These are phyloP conservation scores for Phrixothrix hirtus DNA, from an alignment of 2,888 invertebrate genomes.

Conservation along the genomic window DNA sequence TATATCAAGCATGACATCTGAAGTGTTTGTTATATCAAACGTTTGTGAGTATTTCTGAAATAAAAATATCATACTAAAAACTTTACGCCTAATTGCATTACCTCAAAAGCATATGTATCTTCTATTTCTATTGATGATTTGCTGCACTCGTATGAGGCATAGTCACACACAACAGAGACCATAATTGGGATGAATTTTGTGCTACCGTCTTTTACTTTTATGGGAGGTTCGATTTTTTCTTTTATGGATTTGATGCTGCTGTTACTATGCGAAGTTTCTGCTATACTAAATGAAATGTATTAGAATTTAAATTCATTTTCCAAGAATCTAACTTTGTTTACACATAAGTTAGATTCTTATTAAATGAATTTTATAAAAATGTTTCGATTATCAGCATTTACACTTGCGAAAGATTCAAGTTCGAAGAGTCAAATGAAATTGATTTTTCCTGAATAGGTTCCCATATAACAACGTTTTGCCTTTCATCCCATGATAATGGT, in stretches of 20 bases:
- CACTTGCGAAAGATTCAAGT: too few species aligned
- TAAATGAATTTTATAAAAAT: too few species aligned
- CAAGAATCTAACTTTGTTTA: too few species aligned
- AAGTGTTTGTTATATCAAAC: slow-evolving; percentile 44
- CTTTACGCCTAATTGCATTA: too few species aligned
- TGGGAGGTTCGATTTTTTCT: slow-evolving; percentile 48
- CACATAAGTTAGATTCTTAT: too few species aligned
- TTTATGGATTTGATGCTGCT: slow-evolving; percentile 39
- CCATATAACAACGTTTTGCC: slow-evolving; percentile 53
- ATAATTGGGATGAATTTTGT: slow-evolving; percentile 55
- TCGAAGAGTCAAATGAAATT: too few species aligned
- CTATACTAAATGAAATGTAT: background rate
- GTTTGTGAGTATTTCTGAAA: slow-evolving; percentile 37
- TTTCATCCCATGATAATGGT: slow-evolving; percentile 54
- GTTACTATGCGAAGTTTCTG: background rate
- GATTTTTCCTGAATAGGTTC: too few species aligned
- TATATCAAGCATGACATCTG: slow-evolving; percentile 41
- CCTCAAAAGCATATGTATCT: slow-evolving; percentile 63
- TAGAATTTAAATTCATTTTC: too few species aligned
- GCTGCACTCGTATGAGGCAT: slow-evolving; percentile 58
- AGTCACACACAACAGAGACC: slow-evolving; percentile 60
- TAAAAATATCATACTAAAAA: slow-evolving; percentile 2
- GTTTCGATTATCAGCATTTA: too few species aligned
- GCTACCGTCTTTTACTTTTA: slow-evolving; percentile 42
- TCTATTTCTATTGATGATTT: slow-evolving; percentile 56